Conservation (phyloP, 2,888 invertebrate genomes). For the Biston stratarius region DNA sequence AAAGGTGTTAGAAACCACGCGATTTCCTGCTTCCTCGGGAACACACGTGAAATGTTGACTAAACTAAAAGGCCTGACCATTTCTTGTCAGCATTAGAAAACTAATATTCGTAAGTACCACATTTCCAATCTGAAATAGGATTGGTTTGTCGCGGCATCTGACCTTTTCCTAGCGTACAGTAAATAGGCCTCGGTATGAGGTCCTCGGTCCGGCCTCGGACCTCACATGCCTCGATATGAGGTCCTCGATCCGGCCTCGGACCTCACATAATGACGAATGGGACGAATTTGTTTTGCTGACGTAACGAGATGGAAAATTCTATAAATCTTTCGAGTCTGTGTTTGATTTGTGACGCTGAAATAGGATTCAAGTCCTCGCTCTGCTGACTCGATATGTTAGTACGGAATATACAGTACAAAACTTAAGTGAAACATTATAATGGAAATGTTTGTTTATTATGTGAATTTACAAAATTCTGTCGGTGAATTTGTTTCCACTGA, state of each 20-base stretch:
- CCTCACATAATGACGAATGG: conserved; percentile 25
- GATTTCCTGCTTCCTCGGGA: no score
- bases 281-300: conserved; percentile 30
- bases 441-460: not conserved
- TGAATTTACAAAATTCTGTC: not conserved
- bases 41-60: not conserved
- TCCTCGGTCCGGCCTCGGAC: conserved; percentile 6
- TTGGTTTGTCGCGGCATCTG: conserved; percentile 3
- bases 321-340: conserved; percentile 17
- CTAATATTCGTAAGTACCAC: conserved; percentile 10
- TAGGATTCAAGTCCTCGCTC: conserved; percentile 6
- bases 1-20: no score
- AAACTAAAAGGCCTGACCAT: not conserved
- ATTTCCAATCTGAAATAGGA: conserved; percentile 12
- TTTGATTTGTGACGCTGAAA: conserved; percentile 20
- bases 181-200: conserved; percentile 11
- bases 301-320: conserved; percentile 27
- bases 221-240: conserved; percentile 8
- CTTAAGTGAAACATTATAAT: not conserved
- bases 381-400: not conserved
- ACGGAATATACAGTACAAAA: not conserved
- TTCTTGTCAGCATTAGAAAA: not conserved
- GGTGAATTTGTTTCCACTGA: not conserved
- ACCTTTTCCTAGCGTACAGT: conserved; percentile 10
- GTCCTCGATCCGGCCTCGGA: conserved; percentile 7